These are phyloP conservation scores for Acleris cristana DNA, from an alignment of 2,888 invertebrate genomes.

Conservation along the genomic window DNA sequence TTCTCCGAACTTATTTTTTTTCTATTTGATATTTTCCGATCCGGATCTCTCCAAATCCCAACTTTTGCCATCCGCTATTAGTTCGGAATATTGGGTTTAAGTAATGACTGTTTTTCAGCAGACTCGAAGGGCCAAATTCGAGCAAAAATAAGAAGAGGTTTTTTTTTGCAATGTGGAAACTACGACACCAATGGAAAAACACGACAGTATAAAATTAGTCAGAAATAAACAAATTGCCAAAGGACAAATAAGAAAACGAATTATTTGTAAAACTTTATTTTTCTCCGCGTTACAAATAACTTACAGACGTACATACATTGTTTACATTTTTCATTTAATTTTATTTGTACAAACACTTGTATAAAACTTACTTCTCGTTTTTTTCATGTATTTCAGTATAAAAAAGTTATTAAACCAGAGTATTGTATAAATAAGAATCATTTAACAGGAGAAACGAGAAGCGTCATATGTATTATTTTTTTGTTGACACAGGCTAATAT, in stretches of 20 bases:
- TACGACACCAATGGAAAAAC: too few relatives aligned
- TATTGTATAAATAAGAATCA: neutral
- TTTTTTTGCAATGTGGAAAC: too few relatives aligned
- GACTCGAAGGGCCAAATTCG: too few relatives aligned
- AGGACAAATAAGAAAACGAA: constrained; percentile 29
- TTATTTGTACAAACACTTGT: constrained; percentile 35
- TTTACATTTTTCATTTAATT: constrained; percentile 52
- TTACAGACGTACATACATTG: constrained; percentile 58
- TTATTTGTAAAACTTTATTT: constrained; percentile 71
- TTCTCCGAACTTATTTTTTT: too few relatives aligned
- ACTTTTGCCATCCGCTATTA: too few relatives aligned
- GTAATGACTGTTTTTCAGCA: too few relatives aligned
- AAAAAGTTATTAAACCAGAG: constrained; percentile 1
- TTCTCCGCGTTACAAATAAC: constrained; percentile 70
- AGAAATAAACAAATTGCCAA: too few relatives aligned
- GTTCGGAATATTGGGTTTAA: too few relatives aligned
- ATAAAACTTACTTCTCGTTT: constrained; percentile 21
- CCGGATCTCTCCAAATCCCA: too few relatives aligned
- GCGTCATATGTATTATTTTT: constrained; percentile 5
- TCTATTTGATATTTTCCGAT: too few relatives aligned
- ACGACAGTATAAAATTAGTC: too few relatives aligned
- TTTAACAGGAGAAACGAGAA: neutral
- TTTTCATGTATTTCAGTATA: constrained; percentile 5
- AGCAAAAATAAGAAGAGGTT: too few relatives aligned
- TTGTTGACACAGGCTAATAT: constrained; percentile 8